A percentile compares a stretch with the other conserved stretches of the same genome.
Conservation (phyloP, 2,888 invertebrate genomes). For the Elmis aenea region DNA sequence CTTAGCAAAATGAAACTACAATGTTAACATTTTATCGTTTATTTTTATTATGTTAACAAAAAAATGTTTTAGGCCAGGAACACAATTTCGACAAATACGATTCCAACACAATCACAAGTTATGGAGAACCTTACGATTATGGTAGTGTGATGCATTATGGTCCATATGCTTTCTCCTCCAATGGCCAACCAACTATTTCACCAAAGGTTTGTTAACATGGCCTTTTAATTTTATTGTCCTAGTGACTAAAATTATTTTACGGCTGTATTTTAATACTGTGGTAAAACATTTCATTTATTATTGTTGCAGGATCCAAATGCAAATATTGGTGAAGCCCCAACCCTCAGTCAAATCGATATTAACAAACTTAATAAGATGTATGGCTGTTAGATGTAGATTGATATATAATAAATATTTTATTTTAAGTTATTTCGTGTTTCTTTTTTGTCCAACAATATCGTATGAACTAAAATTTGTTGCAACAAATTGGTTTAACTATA, state of each 20-base stretch:
- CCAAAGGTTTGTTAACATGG: constrained; percentile 44
- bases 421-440: too few relatives aligned
- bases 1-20: too few relatives aligned
- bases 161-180: constrained; percentile 61
- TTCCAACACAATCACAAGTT: constrained; percentile 59
- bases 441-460: too few relatives aligned
- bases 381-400: constrained; percentile 16
- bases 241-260: too few relatives aligned
- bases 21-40: not conserved
- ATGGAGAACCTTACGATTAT: constrained; percentile 65
- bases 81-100: constrained; percentile 65
- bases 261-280: too few relatives aligned
- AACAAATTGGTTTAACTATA: too few relatives aligned
- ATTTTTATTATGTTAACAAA: not conserved
- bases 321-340: constrained; percentile 54
- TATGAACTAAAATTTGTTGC: too few relatives aligned
- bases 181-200: constrained; percentile 61
- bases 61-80: constrained; percentile 51
- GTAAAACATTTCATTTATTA: too few relatives aligned
- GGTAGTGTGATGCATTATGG: constrained; percentile 71
- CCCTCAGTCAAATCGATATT: constrained; percentile 55
- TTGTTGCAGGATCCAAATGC: constrained; percentile 49
- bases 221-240: too few relatives aligned
- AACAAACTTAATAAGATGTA: constrained; percentile 58
- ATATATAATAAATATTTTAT: too few relatives aligned